A percentile compares a stretch with the other conserved stretches of the same genome.
Evolutionary conservation across 1,140 invertebrate genomes (phyloP).

Genomic region (Apocrypta bakeri): DNA sequence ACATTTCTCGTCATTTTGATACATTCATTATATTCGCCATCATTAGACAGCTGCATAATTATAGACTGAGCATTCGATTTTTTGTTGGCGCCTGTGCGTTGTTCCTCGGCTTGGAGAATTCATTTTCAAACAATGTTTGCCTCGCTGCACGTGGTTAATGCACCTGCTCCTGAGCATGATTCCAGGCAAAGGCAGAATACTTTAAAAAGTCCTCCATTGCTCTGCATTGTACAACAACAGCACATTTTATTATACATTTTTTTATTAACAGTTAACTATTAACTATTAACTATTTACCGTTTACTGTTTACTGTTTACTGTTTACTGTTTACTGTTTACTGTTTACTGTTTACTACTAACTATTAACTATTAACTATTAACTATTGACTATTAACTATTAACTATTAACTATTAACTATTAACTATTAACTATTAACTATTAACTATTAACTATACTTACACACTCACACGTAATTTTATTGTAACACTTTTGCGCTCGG

Average conservation of each 20-base stretch:
- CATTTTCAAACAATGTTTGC: slow-evolving; percentile 25
- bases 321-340: no score
- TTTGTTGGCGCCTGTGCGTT: background rate
- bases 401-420: no score
- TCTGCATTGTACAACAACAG: background rate
- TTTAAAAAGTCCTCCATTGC: background rate
- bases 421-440: no score
- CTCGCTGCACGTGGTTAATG: background rate
- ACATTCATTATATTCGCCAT: background rate
- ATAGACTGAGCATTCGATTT: background rate
- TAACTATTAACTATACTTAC: slow-evolving; percentile 14
- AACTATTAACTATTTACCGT: no score
- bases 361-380: no score
- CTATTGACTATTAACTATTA: no score
- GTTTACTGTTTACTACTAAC: no score
- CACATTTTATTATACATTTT: background rate
- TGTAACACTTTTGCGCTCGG: background rate
- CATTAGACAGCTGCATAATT: background rate
- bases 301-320: no score
- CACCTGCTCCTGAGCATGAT: slow-evolving; percentile 2
- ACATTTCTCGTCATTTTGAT: no score
- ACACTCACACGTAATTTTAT: background rate
- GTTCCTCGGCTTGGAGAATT: slow-evolving; percentile 35
- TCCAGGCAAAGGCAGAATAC: background rate
- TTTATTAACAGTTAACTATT: slow-evolving; percentile 27